phyloP scores from a whole-genome alignment of 2,888 invertebrate species.

The Lasioglossum malachurum region DNA sequence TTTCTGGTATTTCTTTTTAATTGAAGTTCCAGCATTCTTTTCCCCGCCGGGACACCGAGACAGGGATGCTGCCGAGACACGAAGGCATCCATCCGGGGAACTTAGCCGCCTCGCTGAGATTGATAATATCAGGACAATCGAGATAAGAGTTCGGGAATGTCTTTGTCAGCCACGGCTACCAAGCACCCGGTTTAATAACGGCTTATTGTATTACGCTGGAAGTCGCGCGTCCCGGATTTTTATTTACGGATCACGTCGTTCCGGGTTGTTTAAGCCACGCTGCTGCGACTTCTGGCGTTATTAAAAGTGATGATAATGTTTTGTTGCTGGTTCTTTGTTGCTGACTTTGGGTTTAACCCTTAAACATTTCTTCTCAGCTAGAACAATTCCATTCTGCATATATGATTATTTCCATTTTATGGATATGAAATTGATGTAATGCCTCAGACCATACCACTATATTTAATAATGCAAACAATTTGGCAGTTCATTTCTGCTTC shows the following conservation, averaged over 20 bases:
- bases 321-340: neutral
- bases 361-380: no score
- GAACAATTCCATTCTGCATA: no score
- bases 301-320: neutral
- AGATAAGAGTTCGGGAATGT: neutral
- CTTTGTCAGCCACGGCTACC: neutral
- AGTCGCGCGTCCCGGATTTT: neutral
- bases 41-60: neutral
- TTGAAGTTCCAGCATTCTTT: neutral
- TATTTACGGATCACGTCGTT: neutral
- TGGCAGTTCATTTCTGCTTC: no score
- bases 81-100: neutral
- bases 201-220: neutral
- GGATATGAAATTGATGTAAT: no score
- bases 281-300: neutral
- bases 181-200: neutral
- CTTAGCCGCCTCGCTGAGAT: neutral
- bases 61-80: neutral
- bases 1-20: slow-evolving; percentile 17
- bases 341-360: no score
- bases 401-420: no score
- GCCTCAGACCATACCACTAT: no score
- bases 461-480: no score
- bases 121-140: slow-evolving; percentile 5
- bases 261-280: neutral